A percentile compares a stretch with the other conserved stretches of the same genome.
Evolutionary conservation across 2,113 vertebrate genomes (phyloP).

Genomic region (Typhlomys cinereus): DNA sequence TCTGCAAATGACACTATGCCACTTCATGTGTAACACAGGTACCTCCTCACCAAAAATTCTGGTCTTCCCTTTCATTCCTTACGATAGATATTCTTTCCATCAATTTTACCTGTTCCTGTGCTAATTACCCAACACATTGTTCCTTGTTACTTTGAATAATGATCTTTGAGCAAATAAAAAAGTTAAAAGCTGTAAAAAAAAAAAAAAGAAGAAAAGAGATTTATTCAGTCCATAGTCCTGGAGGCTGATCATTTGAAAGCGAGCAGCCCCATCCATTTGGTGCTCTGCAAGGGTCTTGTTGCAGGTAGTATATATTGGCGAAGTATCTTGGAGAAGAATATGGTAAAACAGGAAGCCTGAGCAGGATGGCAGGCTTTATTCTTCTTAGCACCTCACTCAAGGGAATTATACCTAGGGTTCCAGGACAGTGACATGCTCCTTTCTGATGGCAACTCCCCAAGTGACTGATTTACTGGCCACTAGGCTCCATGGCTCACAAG

Average conservation of each 20-base stretch:
- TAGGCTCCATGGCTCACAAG: background rate
- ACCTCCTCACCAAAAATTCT: background rate
- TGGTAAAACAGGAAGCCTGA: background rate
- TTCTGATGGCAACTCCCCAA: background rate
- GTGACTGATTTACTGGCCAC: too few relatives aligned
- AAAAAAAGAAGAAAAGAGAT: too few relatives aligned
- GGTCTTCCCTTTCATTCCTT: background rate
- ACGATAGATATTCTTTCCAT: background rate
- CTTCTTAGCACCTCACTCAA: background rate
- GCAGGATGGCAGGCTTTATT: background rate
- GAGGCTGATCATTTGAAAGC: background rate
- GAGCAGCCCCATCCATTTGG: background rate
- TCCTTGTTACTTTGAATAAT: background rate
- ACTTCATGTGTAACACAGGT: background rate
- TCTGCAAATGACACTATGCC: background rate
- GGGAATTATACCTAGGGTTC: background rate
- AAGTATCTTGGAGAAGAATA: background rate
- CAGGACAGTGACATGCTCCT: background rate
- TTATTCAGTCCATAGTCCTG: background rate
- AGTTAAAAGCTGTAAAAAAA: background rate
- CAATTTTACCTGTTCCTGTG: background rate
- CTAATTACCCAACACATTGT: background rate
- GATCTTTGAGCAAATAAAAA: background rate
- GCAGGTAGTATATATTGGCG: fast-evolving
- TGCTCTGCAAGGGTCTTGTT: background rate